Percentiles rank a stretch among this genome's conserved stretches.
phyloP scores from a whole-genome alignment of 2,888 invertebrate genomes.

The Campopleginae sp. region DNA sequence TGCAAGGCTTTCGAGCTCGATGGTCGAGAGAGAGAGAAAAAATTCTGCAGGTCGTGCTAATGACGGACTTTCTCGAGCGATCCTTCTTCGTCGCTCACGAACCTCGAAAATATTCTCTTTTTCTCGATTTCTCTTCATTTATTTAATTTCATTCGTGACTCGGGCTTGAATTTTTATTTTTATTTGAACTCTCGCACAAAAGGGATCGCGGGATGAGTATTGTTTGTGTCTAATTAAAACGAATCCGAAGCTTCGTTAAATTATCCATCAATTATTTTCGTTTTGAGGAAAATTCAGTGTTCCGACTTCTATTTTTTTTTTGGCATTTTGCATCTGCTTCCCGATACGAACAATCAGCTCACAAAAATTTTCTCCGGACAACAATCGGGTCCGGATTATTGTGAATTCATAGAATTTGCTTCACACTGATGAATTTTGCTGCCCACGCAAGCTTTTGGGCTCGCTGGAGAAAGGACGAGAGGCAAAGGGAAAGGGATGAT shows the following conservation, averaged over 20 bases:
- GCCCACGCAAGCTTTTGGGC: too few species aligned
- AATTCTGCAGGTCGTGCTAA: conserved; percentile 16
- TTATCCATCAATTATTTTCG: too few species aligned
- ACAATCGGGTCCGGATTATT: not conserved
- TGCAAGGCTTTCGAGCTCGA: conserved; percentile 16
- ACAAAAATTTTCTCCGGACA: too few species aligned
- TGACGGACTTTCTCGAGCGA: not conserved
- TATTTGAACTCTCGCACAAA: not conserved
- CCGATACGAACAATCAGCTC: too few species aligned
- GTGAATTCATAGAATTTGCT: not conserved
- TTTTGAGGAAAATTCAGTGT: too few species aligned
- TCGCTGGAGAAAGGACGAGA: conserved; percentile 23
- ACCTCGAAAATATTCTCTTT: not conserved
- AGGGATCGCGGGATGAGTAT: too few species aligned
- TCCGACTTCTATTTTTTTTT: too few species aligned
- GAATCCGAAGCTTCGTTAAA: not conserved
- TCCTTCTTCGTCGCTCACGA: not conserved
- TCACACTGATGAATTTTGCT: too few species aligned
- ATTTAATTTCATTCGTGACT: not conserved
- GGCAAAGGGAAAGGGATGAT: conserved; percentile 66
- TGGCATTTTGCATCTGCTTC: too few species aligned
- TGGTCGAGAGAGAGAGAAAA: conserved; percentile 9
- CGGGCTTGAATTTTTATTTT: not conserved
- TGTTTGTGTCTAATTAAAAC: not conserved
- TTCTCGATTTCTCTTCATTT: not conserved